These are phyloP conservation scores for Drosophila malerkotliana DNA, from an alignment of 1,140 invertebrate species.

Conservation along the genomic window DNA sequence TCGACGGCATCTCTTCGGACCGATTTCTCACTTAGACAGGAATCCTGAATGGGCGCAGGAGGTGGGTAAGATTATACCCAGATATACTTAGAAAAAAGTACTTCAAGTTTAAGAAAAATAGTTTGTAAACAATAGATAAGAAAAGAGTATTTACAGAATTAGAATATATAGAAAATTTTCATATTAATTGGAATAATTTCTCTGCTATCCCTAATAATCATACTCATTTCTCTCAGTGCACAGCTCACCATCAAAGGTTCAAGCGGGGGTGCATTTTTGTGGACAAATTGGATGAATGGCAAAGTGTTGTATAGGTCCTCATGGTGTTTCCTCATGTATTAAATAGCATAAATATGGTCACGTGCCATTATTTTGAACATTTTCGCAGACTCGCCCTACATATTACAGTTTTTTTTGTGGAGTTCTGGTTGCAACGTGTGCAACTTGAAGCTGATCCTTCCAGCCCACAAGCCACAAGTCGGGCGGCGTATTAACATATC, in stretches of 20 bases:
- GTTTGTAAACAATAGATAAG: too few relatives aligned
- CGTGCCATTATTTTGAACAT: slow-evolving; percentile 71
- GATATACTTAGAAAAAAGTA: slow-evolving; percentile 4
- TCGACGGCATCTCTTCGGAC: slow-evolving; percentile 63
- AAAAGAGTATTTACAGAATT: too few relatives aligned
- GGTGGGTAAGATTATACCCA: slow-evolving; percentile 24
- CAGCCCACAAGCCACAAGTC: slow-evolving; percentile 38
- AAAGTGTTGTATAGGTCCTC: slow-evolving; percentile 46
- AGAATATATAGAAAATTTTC: too few relatives aligned
- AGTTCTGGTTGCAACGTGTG: slow-evolving; percentile 36
- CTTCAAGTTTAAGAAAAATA: too few relatives aligned
- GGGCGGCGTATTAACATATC: slow-evolving; percentile 77
- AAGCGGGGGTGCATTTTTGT: slow-evolving; percentile 37
- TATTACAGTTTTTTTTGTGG: slow-evolving; percentile 9
- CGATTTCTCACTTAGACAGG: slow-evolving; percentile 54
- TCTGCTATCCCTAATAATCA: too few relatives aligned
- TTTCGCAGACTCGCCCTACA: slow-evolving; percentile 10
- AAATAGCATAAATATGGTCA: slow-evolving; percentile 80
- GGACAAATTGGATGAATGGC: slow-evolving; percentile 38
- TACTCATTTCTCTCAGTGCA: slow-evolving; percentile 15
- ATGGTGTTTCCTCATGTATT: slow-evolving; percentile 69
- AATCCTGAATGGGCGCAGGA: slow-evolving; percentile 23
- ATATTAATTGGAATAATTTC: too few relatives aligned
- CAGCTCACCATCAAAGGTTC: slow-evolving; percentile 6
- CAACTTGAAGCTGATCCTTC: slow-evolving; percentile 59